Base-by-base conservation (phyloP, 2,797 vertebrate species). In the Schizopygopsis malacanthus region DNA sequence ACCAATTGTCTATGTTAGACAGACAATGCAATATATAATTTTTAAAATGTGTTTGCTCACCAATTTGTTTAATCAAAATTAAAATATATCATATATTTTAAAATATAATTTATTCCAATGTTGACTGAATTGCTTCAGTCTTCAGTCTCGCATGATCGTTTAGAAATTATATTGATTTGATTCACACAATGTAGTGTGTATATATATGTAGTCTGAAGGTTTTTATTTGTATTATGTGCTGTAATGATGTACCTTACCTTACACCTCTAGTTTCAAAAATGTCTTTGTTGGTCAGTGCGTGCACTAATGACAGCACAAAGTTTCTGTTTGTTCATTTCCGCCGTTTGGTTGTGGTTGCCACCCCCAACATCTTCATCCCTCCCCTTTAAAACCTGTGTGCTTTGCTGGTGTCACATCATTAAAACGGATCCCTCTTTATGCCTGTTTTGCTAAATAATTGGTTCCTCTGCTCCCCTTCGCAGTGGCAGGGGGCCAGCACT, bases 381-480 rank as follows among this genome's bases (percentile, higher is more conserved):
- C 78, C 69, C 75, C 39, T 28, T 86, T 83, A 85, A 88, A 88
- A 80, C 83, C 72, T 82, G 65, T 81, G 69, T 87, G 76, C 71
- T 87, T 88, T 85, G 75, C 81, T 82, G 69, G 87, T 89, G 81
- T 87, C 82, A 84, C 76, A 87, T 91, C 90, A 89, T 89, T 91
- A 92, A 82, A 87, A 86, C 71, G 52, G 28, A 80, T 79, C 84
- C 78, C 75, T 90, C 86, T 89, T 88, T 89, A 90, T 86, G 82
- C 80, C 85, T 91, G 90, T 86, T 90, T 91, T 88, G 86, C 90
- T 91, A 89, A 88, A 91, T 91, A 91, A 90, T 91, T 91, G 89
- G 89, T 90, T 92, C 89, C 89, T 89, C 87, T 85, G 89, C 87
- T 89, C 88, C 87, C 69, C 54, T 10, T 85, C 18, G 59, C 63